Evolutionary conservation across 2,113 vertebrate species (phyloP), one percentile per base, ranked within the genome.

Genomic region (Phyllostomus discolor): DNA sequence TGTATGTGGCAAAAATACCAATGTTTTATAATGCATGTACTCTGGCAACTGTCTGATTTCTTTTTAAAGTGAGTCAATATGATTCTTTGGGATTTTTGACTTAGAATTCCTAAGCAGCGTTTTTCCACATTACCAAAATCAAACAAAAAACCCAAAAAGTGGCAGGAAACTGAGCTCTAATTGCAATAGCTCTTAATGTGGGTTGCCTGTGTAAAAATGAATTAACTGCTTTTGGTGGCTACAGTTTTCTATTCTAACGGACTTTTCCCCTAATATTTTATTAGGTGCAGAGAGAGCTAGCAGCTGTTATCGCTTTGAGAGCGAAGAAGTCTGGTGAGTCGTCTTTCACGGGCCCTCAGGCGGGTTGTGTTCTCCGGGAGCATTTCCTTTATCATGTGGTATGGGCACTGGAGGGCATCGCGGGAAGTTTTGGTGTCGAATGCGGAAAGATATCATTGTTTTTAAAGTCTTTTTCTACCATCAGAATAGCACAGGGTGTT

Each of bases 211-310:
- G 52, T 89, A 48, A 50, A 70, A 78, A 89, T 8, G 88, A 66
- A 80, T 72, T 75, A 52, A 52, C 59, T 59, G 4, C 57, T 91
- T 90, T 88, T 82, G 28, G n/a, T 76, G 59, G 46, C 26, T 92
- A 19, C 41, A 8, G 91, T 75, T 89, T 94, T 94, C 72, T 94
- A 38, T 75, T 97, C 85, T 98, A 96, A 98, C 67, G 95, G 20
- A 11, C 97, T 96, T 96, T 48, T 84, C 93, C 96, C 46, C 67
- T 98, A 67, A 20, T 98, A 33, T 98, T 97, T 97, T 92, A 85
- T 96, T 97, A 99, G 99, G 99, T 99, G 95, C 99, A 99, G 98
- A 99, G 98, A 97, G 99, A 99, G 97, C 98, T 99, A 89, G 99
- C 99, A 33, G 99, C 99, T 95, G 99, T 99, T 95, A 99, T 99